Base-by-base conservation (phyloP, 2,888 invertebrate genomes). In the Dromius quadrimaculatus region DNA sequence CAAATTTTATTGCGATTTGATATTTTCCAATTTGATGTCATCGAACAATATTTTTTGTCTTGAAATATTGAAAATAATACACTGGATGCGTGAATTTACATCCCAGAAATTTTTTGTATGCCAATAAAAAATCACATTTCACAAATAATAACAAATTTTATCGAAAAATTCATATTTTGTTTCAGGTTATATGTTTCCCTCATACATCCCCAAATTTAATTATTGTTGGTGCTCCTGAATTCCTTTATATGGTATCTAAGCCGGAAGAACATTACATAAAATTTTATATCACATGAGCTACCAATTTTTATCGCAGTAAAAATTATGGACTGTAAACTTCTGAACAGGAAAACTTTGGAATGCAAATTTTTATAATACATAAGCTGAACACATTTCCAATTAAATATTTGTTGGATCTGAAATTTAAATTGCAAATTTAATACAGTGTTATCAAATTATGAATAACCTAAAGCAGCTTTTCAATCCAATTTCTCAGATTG, bases 251-350 rank as follows among this genome's bases (percentile, higher is more conserved):
- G 28, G 17, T 54, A 54, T 28, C 50, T 28, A 54, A 54, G 28
- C 23, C 50, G 50, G 28, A 54, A 28, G 50, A 54, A 50, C 6
- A 54, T 20, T 17, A 11, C 28, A 50, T 66, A 54, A 66, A 66
- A 41, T 22, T 54, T 66, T 57, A 54, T 54, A 8, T 54, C 38
- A 38, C 41, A 47, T 34, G 32, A 50, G 65, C 50, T 19, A 50
- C 47, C 47, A 65, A 47, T 50, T 65, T 54, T 36, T 65, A 65
- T 65, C 38, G 36, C 36, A 36, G 5, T 65, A 47, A 65, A 65
- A 65, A 65, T 65, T 32, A 65, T 65, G 65, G 54, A 20, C 50
- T 65, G 50, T 65, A 65, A 65, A 65, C 34, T 36, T 65, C 38
- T 34, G 8, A 8, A 28, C 15, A 54, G 6, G 28, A 5, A 28